Evolutionary conservation across 2,797 vertebrate genomes (phyloP).

Genomic region (Pterois miles): DNA sequence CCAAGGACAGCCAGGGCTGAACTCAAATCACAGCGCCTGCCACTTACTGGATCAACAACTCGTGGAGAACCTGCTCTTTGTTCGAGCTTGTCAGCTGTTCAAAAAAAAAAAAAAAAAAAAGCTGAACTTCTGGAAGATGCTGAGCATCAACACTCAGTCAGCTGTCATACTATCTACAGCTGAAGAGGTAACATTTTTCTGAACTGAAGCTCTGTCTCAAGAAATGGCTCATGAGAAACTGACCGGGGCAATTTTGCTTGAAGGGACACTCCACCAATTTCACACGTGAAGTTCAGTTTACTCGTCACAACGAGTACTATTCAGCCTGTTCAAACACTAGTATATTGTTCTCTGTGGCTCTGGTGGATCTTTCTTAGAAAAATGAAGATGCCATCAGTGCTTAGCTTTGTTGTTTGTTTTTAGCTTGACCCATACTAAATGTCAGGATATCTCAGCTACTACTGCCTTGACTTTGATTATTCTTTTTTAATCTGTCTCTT

Average conservation of each 20-base stretch:
- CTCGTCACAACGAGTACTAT: not conserved
- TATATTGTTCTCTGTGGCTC: not conserved
- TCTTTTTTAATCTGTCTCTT: not conserved
- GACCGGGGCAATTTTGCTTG: not conserved
- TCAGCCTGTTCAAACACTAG: not conserved
- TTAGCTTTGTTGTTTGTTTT: not conserved
- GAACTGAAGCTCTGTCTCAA: not conserved
- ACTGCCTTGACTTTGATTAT: not conserved
- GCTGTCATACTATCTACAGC: not conserved
- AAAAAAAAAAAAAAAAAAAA: not conserved
- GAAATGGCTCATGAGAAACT: not conserved
- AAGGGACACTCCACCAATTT: not conserved
- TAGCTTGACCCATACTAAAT: not conserved
- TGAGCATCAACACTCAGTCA: not conserved
- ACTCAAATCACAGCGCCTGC: slow-evolving; percentile 5
- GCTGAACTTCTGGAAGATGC: not conserved
- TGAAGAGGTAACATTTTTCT: not conserved
- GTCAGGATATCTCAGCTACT: not conserved
- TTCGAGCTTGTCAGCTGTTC: not conserved
- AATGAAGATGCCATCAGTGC: not conserved
- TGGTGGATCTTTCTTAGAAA: not conserved
- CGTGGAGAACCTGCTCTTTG: not conserved
- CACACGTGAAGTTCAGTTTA: not conserved
- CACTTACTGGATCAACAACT: slow-evolving; percentile 31
- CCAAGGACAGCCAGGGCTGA: slow-evolving; percentile 12